phyloP scores from a whole-genome alignment of 1,140 invertebrate genomes.

The Maniola jurtina region DNA sequence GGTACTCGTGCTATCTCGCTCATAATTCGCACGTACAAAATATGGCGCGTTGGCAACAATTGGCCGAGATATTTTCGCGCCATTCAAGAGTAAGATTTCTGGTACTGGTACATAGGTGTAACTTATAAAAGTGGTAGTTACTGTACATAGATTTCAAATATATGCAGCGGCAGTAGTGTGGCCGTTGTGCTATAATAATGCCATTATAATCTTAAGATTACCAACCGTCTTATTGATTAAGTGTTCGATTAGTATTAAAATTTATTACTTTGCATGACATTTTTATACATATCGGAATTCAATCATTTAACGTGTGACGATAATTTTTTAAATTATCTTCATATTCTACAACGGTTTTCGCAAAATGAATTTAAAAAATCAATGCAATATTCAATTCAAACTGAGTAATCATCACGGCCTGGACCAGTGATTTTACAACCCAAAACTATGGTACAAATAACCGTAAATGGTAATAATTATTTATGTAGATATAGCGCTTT shows the following conservation, averaged over 20 bases:
- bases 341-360: background rate
- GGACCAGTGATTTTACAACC: slow-evolving; percentile 20
- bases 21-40: too few species aligned
- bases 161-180: slow-evolving; percentile 13
- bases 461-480: slow-evolving; percentile 51
- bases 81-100: too few species aligned
- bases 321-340: slow-evolving; percentile 16
- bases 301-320: slow-evolving; percentile 20
- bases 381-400: slow-evolving; percentile 11
- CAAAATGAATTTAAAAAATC: background rate
- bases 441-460: slow-evolving; percentile 57
- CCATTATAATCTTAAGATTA: slow-evolving; percentile 24
- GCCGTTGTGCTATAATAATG: slow-evolving; percentile 17
- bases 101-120: too few species aligned
- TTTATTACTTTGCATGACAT: slow-evolving; percentile 37
- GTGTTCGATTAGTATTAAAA: slow-evolving; percentile 22
- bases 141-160: background rate
- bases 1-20: too few species aligned
- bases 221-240: slow-evolving; percentile 20
- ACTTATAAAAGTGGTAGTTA: too few species aligned
- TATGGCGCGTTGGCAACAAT: too few species aligned
- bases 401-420: background rate
- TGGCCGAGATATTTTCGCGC: too few species aligned
- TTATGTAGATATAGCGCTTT: slow-evolving; percentile 43
- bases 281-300: slow-evolving; percentile 49